Evolutionary conservation across 1,140 invertebrate species (phyloP).

Genomic region (Triops cancriformis): DNA sequence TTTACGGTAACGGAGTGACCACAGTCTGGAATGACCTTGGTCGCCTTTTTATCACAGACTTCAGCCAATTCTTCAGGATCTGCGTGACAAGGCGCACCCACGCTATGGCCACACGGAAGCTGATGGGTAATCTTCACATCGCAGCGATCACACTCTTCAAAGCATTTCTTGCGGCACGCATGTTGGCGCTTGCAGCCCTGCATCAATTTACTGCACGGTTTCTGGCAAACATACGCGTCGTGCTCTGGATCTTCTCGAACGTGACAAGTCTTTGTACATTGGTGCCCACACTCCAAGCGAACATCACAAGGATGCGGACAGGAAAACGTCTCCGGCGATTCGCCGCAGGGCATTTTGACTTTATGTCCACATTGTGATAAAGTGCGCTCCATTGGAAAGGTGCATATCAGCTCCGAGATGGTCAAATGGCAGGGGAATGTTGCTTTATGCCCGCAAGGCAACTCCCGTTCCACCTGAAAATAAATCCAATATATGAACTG

Average conservation of each 20-base stretch:
- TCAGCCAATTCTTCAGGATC: slow-evolving; percentile 21
- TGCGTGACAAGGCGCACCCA: not conserved
- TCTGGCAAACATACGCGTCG: slow-evolving; percentile 24
- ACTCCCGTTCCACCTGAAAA: slow-evolving; percentile 9
- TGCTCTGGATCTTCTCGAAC: slow-evolving; percentile 28
- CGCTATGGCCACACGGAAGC: slow-evolving; percentile 19
- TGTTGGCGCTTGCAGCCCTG: slow-evolving; percentile 11
- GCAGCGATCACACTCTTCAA: slow-evolving; percentile 25
- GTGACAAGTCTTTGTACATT: slow-evolving; percentile 29
- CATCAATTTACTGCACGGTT: slow-evolving; percentile 20
- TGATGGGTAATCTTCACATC: not conserved
- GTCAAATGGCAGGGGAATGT: slow-evolving; percentile 25
- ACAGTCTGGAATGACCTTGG: not conserved
- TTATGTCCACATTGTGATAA: slow-evolving; percentile 16
- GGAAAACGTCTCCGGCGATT: not conserved
- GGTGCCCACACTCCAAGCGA: slow-evolving; percentile 31
- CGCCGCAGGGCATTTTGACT: slow-evolving; percentile 26
- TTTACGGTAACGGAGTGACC: not conserved
- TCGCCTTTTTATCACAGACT: not conserved
- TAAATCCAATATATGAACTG: not conserved
- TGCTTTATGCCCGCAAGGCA: slow-evolving; percentile 25
- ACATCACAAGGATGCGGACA: slow-evolving; percentile 25
- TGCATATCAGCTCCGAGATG: not conserved
- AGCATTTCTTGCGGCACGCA: slow-evolving; percentile 24
- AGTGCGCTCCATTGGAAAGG: not conserved